phyloP scores from a whole-genome alignment of 1,140 invertebrate genomes.

The Zaprionus vittiger region DNA sequence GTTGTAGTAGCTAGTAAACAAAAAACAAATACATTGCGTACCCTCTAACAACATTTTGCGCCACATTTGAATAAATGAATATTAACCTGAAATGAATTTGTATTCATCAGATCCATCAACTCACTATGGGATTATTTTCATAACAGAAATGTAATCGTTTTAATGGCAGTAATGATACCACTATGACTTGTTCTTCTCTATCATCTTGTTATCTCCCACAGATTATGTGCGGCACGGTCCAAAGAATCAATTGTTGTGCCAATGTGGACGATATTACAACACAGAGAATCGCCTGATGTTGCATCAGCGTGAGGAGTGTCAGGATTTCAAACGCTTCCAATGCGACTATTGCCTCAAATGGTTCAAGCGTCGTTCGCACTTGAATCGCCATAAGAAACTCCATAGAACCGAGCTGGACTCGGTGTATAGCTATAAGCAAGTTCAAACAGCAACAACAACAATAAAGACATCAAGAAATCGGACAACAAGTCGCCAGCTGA shows the following conservation, averaged over 20 bases:
- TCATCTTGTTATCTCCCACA: slow-evolving; percentile 38
- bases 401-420: slow-evolving; percentile 51
- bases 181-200: slow-evolving; percentile 16
- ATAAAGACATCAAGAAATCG: slow-evolving; percentile 1
- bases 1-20: slow-evolving; percentile 22
- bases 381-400: slow-evolving; percentile 70
- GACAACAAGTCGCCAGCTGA: slow-evolving; percentile 13
- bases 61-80: slow-evolving; percentile 29
- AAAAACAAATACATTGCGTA: not conserved
- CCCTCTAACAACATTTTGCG: slow-evolving; percentile 23
- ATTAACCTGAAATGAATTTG: slow-evolving; percentile 36
- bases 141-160: not conserved
- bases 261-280: slow-evolving; percentile 73
- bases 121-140: not conserved
- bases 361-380: slow-evolving; percentile 72
- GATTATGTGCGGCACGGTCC: slow-evolving; percentile 58
- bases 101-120: slow-evolving; percentile 35
- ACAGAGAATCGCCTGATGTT: slow-evolving; percentile 59
- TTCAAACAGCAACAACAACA: not conserved
- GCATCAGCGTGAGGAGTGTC: slow-evolving; percentile 71
- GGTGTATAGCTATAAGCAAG: slow-evolving; percentile 38
- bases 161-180: not conserved
- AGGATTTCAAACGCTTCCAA: slow-evolving; percentile 74
- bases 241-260: slow-evolving; percentile 70
- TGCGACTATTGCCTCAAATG: slow-evolving; percentile 70